Conservation (phyloP, 2,888 invertebrate species). For the Miltochrista miniata region DNA sequence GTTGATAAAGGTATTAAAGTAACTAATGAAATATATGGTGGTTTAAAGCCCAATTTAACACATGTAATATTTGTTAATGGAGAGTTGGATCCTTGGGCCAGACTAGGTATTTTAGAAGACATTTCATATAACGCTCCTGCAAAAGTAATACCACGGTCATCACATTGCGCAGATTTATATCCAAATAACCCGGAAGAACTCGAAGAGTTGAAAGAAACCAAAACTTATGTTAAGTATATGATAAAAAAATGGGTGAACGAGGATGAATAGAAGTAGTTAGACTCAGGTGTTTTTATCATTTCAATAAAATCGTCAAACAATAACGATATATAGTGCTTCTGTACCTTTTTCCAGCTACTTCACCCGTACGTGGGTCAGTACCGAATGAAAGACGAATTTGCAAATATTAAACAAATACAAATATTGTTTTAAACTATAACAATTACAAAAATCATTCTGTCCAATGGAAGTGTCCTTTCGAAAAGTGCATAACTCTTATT, state of each 20-base stretch:
- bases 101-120: conserved; percentile 75
- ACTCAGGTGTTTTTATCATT: too few relatives aligned
- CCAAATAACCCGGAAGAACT: conserved; percentile 51
- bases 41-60: conserved; percentile 70
- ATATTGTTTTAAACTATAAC: too few relatives aligned
- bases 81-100: conserved; percentile 84
- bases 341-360: too few relatives aligned
- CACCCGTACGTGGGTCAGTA: too few relatives aligned
- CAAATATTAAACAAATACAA: too few relatives aligned
- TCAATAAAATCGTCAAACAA: too few relatives aligned
- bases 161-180: conserved; percentile 66
- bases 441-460: too few relatives aligned
- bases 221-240: conserved; percentile 59
- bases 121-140: conserved; percentile 66
- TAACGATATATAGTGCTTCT: too few relatives aligned
- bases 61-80: conserved; percentile 85
- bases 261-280: too few relatives aligned
- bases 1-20: conserved; percentile 61
- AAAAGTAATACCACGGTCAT: conserved; percentile 55
- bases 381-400: too few relatives aligned
- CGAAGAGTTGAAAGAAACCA: conserved; percentile 64
- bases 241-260: conserved; percentile 68
- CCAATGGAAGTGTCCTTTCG: too few relatives aligned
- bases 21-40: conserved; percentile 79
- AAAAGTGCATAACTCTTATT: too few relatives aligned